Evolutionary conservation across 2,797 vertebrate species (phyloP).

Genomic region (Neosilurus hyrtlii): DNA sequence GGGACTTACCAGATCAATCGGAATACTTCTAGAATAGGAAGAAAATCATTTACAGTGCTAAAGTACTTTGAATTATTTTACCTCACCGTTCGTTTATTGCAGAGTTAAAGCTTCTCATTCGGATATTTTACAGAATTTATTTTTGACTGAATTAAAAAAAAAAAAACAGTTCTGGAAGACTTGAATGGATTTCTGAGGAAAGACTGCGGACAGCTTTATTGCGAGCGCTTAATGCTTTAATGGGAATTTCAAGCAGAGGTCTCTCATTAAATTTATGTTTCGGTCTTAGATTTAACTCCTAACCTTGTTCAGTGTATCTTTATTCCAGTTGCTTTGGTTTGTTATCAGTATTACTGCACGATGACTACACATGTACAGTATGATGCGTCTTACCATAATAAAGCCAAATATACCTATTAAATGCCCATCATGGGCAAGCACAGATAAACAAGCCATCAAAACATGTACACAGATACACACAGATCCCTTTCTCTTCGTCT

Average conservation of each 20-base stretch:
- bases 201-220: slow-evolving; percentile 44
- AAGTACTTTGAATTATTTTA: slow-evolving; percentile 19
- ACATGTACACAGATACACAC: slow-evolving; percentile 76
- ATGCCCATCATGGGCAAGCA: slow-evolving; percentile 8
- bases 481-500: not conserved
- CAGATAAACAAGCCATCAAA: slow-evolving; percentile 35
- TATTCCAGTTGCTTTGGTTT: slow-evolving; percentile 63
- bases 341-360: slow-evolving; percentile 62
- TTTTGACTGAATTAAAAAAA: slow-evolving; percentile 5
- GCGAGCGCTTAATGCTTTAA: slow-evolving; percentile 35
- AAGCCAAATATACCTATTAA: slow-evolving; percentile 19
- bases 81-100: slow-evolving; percentile 57
- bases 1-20: slow-evolving; percentile 12
- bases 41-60: slow-evolving; percentile 29
- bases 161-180: slow-evolving; percentile 70
- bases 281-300: not conserved
- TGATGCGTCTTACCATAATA: slow-evolving; percentile 1
- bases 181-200: slow-evolving; percentile 57
- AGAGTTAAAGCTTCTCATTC: slow-evolving; percentile 46
- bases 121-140: slow-evolving; percentile 37
- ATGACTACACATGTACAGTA: not conserved
- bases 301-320: slow-evolving; percentile 26
- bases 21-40: slow-evolving; percentile 17
- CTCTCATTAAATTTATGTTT: slow-evolving; percentile 3
- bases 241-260: not conserved